phyloP scores from a whole-genome alignment of 2,797 vertebrate genomes.

The Lacerta bilineata region DNA sequence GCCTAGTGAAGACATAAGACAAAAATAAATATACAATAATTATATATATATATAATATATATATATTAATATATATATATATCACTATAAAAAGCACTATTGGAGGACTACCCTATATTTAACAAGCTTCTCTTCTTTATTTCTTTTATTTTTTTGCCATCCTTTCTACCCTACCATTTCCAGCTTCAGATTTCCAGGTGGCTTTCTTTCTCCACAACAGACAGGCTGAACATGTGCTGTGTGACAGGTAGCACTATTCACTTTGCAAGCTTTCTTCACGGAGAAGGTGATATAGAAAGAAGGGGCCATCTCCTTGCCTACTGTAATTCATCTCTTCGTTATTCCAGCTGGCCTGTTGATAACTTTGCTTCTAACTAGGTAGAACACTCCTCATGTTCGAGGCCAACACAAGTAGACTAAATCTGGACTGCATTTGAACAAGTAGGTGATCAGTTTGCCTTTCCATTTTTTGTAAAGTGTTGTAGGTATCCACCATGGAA shows the following conservation, averaged over 20 bases:
- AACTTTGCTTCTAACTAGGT: not conserved
- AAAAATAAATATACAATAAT: not conserved
- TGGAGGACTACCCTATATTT: not conserved
- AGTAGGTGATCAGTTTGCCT: not conserved
- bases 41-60: too few relatives aligned
- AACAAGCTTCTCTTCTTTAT: not conserved
- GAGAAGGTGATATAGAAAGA: not conserved
- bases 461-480: not conserved
- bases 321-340: not conserved
- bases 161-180: not conserved
- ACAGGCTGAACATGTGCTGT: not conserved
- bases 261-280: not conserved
- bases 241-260: not conserved
- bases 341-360: too few relatives aligned
- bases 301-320: not conserved
- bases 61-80: not conserved
- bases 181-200: not conserved
- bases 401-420: not conserved
- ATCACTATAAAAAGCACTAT: not conserved
- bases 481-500: not conserved
- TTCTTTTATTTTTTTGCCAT: not conserved
- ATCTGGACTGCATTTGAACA: not conserved
- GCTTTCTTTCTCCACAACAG: not conserved
- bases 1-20: constrained; percentile 83
- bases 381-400: not conserved